Conservation (phyloP, 2,113 vertebrate genomes). For the Patagioenas fasciata region DNA sequence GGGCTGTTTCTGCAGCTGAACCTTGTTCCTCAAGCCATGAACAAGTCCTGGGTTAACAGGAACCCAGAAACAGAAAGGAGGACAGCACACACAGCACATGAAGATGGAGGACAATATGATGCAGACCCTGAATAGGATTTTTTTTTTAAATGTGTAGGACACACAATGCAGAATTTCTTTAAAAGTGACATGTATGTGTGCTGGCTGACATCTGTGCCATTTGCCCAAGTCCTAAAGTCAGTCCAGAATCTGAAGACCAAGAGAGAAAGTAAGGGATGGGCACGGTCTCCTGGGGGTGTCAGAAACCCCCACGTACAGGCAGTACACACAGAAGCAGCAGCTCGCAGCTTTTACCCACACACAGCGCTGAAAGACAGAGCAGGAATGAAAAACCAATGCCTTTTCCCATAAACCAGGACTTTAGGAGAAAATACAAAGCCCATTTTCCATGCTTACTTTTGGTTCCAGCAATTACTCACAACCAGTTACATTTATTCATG, state of each 20-base stretch:
- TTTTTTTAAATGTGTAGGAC: not conserved
- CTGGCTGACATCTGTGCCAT: not conserved
- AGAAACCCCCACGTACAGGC: rapidly evolving
- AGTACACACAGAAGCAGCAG: rapidly evolving
- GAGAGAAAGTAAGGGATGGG: not conserved
- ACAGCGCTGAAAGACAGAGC: not conserved
- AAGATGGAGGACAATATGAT: not conserved
- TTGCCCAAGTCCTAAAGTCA: not conserved
- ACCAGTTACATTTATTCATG: not conserved
- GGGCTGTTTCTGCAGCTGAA: not conserved
- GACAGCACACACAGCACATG: not conserved
- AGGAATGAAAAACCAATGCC: not conserved
- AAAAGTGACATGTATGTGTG: not conserved
- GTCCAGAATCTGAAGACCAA: not conserved
- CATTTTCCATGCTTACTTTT: not conserved
- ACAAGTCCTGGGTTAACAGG: rapidly evolving
- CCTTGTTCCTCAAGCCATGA: not conserved
- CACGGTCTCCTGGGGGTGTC: not conserved
- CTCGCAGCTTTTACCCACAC: not conserved
- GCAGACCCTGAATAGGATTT: too few relatives aligned
- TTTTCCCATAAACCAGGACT: not conserved
- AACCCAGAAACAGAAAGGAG: not conserved
- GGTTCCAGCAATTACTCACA: slow-evolving; percentile 5
- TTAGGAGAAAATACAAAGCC: not conserved
- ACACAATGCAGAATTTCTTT: not conserved